Evolutionary conservation across 1,140 invertebrate species (phyloP).

Genomic region (Drosophila lacteicornis): DNA sequence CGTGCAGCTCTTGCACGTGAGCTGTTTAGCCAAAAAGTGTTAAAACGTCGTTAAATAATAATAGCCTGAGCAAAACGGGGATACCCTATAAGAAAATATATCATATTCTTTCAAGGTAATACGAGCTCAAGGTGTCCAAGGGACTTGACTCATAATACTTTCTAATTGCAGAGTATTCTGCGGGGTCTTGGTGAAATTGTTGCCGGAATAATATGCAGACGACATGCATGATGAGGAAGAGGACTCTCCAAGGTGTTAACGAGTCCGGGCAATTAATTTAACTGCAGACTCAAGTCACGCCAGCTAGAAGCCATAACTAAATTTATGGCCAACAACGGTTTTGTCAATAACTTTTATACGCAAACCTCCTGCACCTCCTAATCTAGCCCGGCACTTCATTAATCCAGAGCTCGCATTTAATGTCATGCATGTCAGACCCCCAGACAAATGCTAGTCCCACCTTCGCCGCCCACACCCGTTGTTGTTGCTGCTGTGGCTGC

Average conservation of each 20-base stretch:
- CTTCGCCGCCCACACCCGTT: conserved; percentile 7
- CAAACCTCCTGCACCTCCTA: conserved; percentile 48
- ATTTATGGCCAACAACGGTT: conserved; percentile 80
- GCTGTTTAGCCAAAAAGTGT: conserved; percentile 81
- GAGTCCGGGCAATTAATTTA: conserved; percentile 76
- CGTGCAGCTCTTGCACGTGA: conserved; percentile 74
- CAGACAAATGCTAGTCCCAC: conserved; percentile 65
- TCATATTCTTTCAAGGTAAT: no score
- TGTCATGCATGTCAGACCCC: conserved; percentile 79
- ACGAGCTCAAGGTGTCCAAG: not conserved
- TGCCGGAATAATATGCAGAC: conserved; percentile 52
- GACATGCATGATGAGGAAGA: conserved; percentile 46
- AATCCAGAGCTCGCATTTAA: conserved; percentile 75
- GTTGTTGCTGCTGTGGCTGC: not conserved
- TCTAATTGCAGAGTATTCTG: conserved; percentile 8
- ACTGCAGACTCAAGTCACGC: conserved; percentile 67
- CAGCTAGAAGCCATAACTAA: conserved; percentile 70
- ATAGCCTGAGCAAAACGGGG: conserved; percentile 4
- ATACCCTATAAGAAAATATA: conserved; percentile 14
- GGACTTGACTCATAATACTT: not conserved
- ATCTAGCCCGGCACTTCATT: conserved; percentile 78
- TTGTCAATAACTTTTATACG: conserved; percentile 78
- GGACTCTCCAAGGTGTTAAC: conserved; percentile 65
- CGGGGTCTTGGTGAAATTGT: conserved; percentile 21
- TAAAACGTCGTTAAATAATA: conserved; percentile 70